A percentile compares a stretch with the other conserved stretches of the same genome.
phyloP scores from a whole-genome alignment of 2,888 invertebrate species.

The Teleogryllus oceanicus region DNA sequence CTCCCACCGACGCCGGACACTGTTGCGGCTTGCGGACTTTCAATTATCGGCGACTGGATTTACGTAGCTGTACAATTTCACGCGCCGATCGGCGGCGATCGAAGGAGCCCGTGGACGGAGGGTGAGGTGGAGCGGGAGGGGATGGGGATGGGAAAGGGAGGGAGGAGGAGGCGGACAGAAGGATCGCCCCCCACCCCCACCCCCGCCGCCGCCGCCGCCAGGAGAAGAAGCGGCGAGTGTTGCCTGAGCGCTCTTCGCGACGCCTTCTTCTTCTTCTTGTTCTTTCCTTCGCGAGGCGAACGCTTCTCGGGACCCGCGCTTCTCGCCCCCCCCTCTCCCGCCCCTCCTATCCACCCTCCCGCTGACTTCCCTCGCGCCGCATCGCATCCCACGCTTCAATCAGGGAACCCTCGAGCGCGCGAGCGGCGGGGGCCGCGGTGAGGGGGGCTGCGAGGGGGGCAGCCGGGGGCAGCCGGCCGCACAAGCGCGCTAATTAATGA shows the following conservation, averaged over 20 bases:
- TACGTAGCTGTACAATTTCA: conserved; percentile 18
- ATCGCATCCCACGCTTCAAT: conserved; percentile 1
- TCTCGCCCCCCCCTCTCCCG: too few species aligned
- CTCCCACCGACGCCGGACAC: not conserved
- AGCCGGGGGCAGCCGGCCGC: conserved; percentile 8
- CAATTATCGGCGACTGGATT: conserved; percentile 18
- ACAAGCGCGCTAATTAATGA: conserved; percentile 18
- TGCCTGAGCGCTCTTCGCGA: too few species aligned
- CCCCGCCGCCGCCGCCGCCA: too few species aligned
- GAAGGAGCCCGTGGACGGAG: not conserved
- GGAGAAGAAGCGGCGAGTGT: not conserved
- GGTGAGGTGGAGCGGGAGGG: not conserved
- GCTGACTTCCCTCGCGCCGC: not conserved
- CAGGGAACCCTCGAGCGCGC: not conserved
- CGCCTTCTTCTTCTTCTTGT: too few species aligned
- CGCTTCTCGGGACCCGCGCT: too few species aligned
- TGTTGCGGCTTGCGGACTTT: conserved; percentile 18
- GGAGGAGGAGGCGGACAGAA: not conserved
- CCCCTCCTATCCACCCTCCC: not conserved
- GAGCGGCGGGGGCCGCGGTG: not conserved
- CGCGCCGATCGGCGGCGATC: conserved; percentile 8
- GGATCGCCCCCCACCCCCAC: too few species aligned
- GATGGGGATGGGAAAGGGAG: not conserved
- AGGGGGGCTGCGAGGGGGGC: not conserved
- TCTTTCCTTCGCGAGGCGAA: too few species aligned